Base-by-base conservation (phyloP, 2,113 vertebrate species). In the Corythornis cristatus region DNA sequence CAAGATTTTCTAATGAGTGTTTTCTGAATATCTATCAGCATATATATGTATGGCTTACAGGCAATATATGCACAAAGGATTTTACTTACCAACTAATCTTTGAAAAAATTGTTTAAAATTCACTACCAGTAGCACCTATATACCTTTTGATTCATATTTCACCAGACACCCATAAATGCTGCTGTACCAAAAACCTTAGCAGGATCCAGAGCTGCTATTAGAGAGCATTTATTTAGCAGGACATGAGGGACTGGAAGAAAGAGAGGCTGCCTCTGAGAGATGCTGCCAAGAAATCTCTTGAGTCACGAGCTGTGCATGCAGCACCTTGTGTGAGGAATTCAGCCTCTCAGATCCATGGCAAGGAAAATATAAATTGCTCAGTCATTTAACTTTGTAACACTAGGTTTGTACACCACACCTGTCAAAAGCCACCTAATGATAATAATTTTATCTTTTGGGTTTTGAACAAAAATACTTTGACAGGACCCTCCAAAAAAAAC, bases 281-380 rank as follows among this genome's bases (percentile, higher is more conserved):
- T 19, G 22, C 22, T 88, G 65, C 53, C 60, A 77, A 54, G 68
- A 74, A 65, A 60, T 11, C 56, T 56, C 68, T 46, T 56, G 64
- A 68, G 48, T 31, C 56, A 56, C 0, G 0, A 58, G 21, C n/a
- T 71, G 17, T 10, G 0, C 12, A 8, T 10, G 46, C 56, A 76
- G 42, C 37, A 51, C 61, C 45, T 90, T 72, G 76, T 9, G 31
- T 12, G 57, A 67, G 77, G 60, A 80, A 42, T 62, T 90, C 90
- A 86, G 48, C 25, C 50, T 84, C 43, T 40, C 50, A 26, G 8
- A 40, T 20, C 43, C 53, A 15, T 5, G 1, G 20, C 29, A 45
- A 67, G 57, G 43, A 71, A 67, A 12, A 1, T 64, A 26, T 25
- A 75, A 71, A 67, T 51, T 53, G 5, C 26, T 74, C 31, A 33